Evolutionary conservation across 2,888 invertebrate species (phyloP).

Genomic region (Eurois occulta): DNA sequence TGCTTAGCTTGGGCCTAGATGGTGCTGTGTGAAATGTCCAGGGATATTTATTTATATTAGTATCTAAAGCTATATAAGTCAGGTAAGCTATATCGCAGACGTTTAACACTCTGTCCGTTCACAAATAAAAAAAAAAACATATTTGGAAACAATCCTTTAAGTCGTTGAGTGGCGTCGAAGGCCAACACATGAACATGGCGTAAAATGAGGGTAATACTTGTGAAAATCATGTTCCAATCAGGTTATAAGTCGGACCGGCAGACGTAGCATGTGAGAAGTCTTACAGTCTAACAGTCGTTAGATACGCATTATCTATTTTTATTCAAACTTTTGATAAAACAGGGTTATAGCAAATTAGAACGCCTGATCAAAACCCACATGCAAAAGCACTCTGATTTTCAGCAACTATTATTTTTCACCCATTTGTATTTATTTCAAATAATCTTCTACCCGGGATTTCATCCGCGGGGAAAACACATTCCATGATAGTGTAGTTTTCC

Average conservation of each 20-base stretch:
- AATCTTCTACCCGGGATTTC: neutral
- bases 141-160: neutral
- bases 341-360: neutral
- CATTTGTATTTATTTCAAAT: neutral
- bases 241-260: neutral
- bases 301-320: constrained; percentile 5
- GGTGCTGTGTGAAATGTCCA: too few relatives aligned
- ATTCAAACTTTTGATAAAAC: neutral
- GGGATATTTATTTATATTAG: too few relatives aligned
- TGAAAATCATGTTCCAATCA: neutral
- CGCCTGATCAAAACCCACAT: constrained; percentile 13
- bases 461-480: neutral
- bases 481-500: neutral
- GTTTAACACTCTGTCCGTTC: neutral
- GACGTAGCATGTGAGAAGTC: neutral
- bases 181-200: neutral
- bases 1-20: too few relatives aligned
- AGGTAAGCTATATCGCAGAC: neutral
- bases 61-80: too few relatives aligned
- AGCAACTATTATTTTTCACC: neutral
- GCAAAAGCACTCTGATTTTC: neutral
- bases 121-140: neutral
- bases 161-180: neutral
- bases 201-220: neutral
- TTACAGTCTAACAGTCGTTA: neutral